A percentile compares a stretch with the other conserved stretches of the same genome.
phyloP scores from a whole-genome alignment of 2,797 vertebrate genomes.

The Bovichtus diacanthus region DNA sequence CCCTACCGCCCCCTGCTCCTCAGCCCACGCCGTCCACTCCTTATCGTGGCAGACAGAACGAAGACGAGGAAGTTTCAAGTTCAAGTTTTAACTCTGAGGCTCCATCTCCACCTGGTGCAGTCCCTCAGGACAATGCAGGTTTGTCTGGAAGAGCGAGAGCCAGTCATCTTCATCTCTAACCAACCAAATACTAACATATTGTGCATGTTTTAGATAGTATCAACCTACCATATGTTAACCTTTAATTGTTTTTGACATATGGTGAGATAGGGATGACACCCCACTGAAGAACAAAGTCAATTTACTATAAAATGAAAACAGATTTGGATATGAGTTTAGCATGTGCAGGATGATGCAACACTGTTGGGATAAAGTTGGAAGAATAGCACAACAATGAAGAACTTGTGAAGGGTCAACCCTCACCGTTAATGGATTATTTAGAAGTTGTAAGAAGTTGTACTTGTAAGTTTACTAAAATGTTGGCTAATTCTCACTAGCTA shows the following conservation, averaged over 20 bases:
- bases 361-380: too few species aligned
- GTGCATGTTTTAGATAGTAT: too few species aligned
- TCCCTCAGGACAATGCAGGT: conserved; percentile 51
- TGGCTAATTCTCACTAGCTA: too few species aligned
- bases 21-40: conserved; percentile 34
- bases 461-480: too few species aligned
- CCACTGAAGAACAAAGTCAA: neutral
- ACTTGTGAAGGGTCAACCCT: too few species aligned
- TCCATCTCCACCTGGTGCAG: conserved; percentile 34
- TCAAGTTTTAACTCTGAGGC: conserved; percentile 54
- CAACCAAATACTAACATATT: neutral
- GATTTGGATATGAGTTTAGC: neutral
- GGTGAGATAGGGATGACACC: neutral
- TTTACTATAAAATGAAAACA: neutral
- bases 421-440: too few species aligned
- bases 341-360: neutral
- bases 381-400: too few species aligned
- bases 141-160: neutral
- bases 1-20: conserved; percentile 44
- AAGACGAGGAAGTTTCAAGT: conserved; percentile 23
- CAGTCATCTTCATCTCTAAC: neutral
- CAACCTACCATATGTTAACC: too few species aligned
- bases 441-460: too few species aligned
- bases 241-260: too few species aligned
- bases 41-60: conserved; percentile 16